These are phyloP conservation scores for Piaya cayana DNA, from an alignment of 2,113 vertebrate genomes.

Conservation along the genomic window DNA sequence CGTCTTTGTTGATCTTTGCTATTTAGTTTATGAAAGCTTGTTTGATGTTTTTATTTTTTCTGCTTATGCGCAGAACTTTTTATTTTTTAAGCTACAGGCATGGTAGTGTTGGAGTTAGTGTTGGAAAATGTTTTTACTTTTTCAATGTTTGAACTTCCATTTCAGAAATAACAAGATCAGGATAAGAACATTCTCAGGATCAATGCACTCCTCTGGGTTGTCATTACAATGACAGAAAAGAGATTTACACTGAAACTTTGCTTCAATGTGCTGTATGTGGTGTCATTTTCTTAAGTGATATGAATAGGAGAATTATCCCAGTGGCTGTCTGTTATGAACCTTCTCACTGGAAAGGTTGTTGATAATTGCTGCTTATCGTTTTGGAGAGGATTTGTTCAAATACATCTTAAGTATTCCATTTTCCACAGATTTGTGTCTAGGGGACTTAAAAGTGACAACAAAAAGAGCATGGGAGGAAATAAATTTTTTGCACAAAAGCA, in stretches of 20 bases:
- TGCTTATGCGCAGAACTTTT: no score
- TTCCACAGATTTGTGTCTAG: neutral
- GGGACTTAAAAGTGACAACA: neutral
- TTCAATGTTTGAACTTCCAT: neutral
- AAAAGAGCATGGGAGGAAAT: neutral
- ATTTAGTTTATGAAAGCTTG: neutral
- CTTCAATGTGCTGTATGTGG: neutral
- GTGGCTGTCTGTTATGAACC: neutral
- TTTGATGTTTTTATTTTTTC: neutral
- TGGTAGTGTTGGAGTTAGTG: neutral
- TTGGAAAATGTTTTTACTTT: neutral
- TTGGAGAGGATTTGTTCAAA: slow-evolving; percentile 9
- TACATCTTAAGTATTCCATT: neutral
- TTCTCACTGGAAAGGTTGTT: neutral
- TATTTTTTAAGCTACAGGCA: neutral
- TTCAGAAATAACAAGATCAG: neutral
- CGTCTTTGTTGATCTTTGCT: neutral
- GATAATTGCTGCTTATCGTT: slow-evolving; percentile 9
- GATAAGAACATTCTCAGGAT: neutral
- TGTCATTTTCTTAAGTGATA: slow-evolving; percentile 24
- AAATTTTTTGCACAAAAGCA: neutral
- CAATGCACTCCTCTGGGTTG: neutral
- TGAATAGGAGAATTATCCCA: slow-evolving; percentile 18
- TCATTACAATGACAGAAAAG: neutral
- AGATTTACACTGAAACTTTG: neutral